Base-by-base conservation (phyloP, 2,888 invertebrate species). In the Aromia moschata region DNA sequence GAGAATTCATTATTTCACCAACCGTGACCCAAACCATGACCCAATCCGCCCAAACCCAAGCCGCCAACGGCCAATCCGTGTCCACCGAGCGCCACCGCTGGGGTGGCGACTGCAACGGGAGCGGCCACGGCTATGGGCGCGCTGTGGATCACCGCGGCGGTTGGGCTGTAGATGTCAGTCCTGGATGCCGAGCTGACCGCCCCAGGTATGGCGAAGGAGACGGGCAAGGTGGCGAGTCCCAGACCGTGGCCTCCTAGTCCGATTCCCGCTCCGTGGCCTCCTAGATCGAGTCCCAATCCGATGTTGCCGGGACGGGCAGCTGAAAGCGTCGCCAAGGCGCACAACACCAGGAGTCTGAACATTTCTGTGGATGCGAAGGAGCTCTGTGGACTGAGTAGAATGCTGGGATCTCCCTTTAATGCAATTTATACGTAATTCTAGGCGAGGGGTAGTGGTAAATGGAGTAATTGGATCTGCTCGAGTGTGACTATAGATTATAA, bases 281-380 rank as follows among this genome's bases (percentile, higher is more conserved):
- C 54, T 25, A 38, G 20, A 12, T 38, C 49, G 1, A 41, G 10
- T 33, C 33, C 33, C 1, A 46, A 10, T n/a, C 40, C 52, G 43
- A 44, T 75, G 77, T 73, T 81, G 76, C 54, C 81, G 30, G 84
- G 84, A 76, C 83, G 83, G 36, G 86, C 85, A 52, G 81, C 75
- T 43, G 82, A 83, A 57, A 84, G 78, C 69, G 85, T 85, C 81
- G 86, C 71, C 33, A 86, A 74, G 74, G 83, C 83, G 44, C 81
- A 54, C 17, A 61, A 38, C 16, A 54, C 41, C 15, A 51, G 36
- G n/a, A 61, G 16, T 45, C 46, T 55, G 45, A 51, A 54, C 62
- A 62, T 62, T 38, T 54, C 55, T 30, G 15, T n/a, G n/a, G n/a
- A n/a, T n/a, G n/a, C n/a, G n/a, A n/a, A n/a, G n/a, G n/a, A n/a